Evolutionary conservation across 1,140 invertebrate genomes (phyloP).

Genomic region (Calephelis nemesis): DNA sequence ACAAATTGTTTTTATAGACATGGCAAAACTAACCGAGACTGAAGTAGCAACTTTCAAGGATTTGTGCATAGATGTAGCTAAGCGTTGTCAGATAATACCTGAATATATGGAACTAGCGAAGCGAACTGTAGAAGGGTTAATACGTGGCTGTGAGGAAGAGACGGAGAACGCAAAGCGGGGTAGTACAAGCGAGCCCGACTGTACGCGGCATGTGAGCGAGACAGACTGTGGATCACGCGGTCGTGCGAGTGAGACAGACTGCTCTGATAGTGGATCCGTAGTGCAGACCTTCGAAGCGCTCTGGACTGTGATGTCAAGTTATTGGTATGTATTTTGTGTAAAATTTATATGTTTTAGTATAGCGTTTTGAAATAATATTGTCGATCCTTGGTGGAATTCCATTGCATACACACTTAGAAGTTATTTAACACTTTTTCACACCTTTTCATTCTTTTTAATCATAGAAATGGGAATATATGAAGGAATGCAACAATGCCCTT

Average conservation of each 20-base stretch:
- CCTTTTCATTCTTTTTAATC: no score
- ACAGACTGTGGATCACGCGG: background rate
- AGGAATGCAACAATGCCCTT: no score
- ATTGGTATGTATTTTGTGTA: constrained; percentile 47
- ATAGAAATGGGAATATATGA: no score
- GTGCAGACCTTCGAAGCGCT: constrained; percentile 57
- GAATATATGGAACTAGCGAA: constrained; percentile 71
- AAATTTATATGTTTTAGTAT: no score
- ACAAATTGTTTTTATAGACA: constrained; percentile 37
- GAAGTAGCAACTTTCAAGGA: constrained; percentile 62
- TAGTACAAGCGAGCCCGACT: background rate
- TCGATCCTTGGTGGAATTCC: no score
- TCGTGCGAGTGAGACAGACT: constrained; percentile 21
- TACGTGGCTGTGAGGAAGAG: constrained; percentile 27
- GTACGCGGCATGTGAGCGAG: background rate
- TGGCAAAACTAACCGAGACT: constrained; percentile 45
- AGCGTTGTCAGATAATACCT: constrained; percentile 66
- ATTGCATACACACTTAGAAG: no score
- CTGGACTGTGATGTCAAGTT: constrained; percentile 61
- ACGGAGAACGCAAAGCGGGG: constrained; percentile 12
- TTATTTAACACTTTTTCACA: no score
- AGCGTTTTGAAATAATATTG: no score
- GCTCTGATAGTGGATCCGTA: constrained; percentile 26
- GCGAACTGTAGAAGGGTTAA: constrained; percentile 47
- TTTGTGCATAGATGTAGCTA: constrained; percentile 56